Evolutionary conservation across 2,888 invertebrate genomes (phyloP), one percentile per base, ranked within the genome.

Genomic region (Argyresthia goedartella): DNA sequence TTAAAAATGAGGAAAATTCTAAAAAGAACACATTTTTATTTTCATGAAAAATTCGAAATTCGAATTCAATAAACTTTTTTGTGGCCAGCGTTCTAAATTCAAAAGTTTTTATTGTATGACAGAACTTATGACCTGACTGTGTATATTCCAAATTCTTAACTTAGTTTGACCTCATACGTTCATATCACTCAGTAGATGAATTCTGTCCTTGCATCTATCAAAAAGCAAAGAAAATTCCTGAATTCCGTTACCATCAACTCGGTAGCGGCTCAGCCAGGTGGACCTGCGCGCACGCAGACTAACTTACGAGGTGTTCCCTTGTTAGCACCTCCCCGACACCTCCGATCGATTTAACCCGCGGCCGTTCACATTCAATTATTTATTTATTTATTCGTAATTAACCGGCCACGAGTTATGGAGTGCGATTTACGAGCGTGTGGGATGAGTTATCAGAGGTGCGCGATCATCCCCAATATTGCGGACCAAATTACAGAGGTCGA

Each of bases 371-470:
- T 87, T 87, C 87, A 87, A 87, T 87, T 87, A 87, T 85, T 85
- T 86, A 85, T 86, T 86, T 86, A 86, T 87, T 87, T 87, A 87
- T 87, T 86, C 86, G 86, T 87, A 87, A 87, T 87, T 87, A 87
- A 86, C 73, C 71, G 62, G 69, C 54, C 69, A 66, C 75, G 76
- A 87, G 85, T 87, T 87, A 87, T 81, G 79, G 73, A 60, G 69
- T 15, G 63, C 74, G 76, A 84, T 82, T 85, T 82, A 84, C 74
- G 81, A 76, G 63, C 69, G 61, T 56, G 54, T 60, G 64, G 67
- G 71, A 53, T 75, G 76, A 76, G 71, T 74, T 80, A 81, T 79
- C 81, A 71, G 71, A 60, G 60, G 62, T 60, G 14, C 10, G 44
- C 45, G 51, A 51, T 51, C 51, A 44, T 42, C 33, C 42, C 44